Conservation (phyloP, 2,888 invertebrate genomes). For the Epiperipatus broadwayi region DNA sequence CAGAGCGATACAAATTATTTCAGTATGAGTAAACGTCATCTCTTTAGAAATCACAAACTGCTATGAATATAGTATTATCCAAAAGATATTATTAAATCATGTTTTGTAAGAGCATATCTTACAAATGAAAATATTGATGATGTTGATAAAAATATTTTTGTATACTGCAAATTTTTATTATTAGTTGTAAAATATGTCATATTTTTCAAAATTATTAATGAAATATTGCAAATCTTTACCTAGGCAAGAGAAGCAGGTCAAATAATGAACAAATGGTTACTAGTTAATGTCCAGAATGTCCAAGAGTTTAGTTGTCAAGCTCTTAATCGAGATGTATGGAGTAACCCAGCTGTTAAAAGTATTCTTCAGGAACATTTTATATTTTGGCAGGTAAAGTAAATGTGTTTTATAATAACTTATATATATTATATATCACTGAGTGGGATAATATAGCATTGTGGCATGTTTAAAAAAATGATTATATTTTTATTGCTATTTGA, state of each 20-base stretch:
- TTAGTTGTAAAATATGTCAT: conserved; percentile 14
- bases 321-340: conserved; percentile 50
- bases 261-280: conserved; percentile 40
- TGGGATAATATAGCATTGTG: too few species aligned
- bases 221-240: conserved; percentile 10
- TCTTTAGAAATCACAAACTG: too few species aligned
- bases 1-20: too few species aligned
- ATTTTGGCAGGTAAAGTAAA: conserved; percentile 44
- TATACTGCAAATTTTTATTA: neutral
- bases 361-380: conserved; percentile 43
- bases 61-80: too few species aligned
- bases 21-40: too few species aligned
- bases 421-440: too few species aligned
- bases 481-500: too few species aligned
- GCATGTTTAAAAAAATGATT: too few species aligned
- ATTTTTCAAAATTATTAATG: conserved; percentile 9
- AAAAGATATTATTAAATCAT: too few species aligned
- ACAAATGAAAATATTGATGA: conserved; percentile 4
- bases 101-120: neutral
- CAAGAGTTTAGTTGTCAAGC: conserved; percentile 47
- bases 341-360: conserved; percentile 38
- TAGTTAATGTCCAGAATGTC: conserved; percentile 49
- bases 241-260: conserved; percentile 39
- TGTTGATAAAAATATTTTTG: conserved; percentile 9
- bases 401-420: too few species aligned